Evolutionary conservation across 2,888 invertebrate genomes (phyloP).

Genomic region (Agrotis exclamationis): DNA sequence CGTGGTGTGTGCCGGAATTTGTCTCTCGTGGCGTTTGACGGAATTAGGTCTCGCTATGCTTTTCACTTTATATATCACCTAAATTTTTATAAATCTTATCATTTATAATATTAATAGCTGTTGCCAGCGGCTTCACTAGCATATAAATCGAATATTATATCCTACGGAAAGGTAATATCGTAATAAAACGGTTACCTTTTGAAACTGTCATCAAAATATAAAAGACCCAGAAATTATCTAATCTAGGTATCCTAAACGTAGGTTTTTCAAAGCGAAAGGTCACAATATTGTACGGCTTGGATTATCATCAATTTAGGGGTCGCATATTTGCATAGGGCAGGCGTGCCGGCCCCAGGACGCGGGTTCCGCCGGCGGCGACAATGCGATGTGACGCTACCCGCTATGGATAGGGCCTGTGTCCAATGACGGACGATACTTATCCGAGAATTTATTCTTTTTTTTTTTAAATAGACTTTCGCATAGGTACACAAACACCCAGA

Average conservation of each 20-base stretch:
- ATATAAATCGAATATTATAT: too few relatives aligned
- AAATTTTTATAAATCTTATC: too few relatives aligned
- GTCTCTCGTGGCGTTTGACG: too few relatives aligned
- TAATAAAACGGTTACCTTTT: background rate
- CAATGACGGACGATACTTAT: conserved; percentile 61
- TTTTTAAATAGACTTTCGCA: too few relatives aligned
- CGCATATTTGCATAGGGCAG: conserved; percentile 88
- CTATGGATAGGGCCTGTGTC: conserved; percentile 71
- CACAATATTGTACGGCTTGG: conserved; percentile 68
- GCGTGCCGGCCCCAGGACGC: conserved; percentile 78
- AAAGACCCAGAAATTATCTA: background rate
- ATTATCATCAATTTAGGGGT: conserved; percentile 81
- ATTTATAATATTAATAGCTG: too few relatives aligned
- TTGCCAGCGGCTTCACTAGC: too few relatives aligned
- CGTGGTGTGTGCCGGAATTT: too few relatives aligned
- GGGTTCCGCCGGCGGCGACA: conserved; percentile 73
- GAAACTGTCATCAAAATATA: background rate
- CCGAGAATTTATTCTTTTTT: background rate
- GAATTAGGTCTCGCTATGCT: too few relatives aligned
- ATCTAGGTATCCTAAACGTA: conserved; percentile 22
- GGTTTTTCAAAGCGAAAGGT: conserved; percentile 58
- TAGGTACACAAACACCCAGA: too few relatives aligned
- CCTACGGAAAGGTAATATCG: too few relatives aligned
- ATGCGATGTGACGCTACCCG: conserved; percentile 77
- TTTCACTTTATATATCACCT: too few relatives aligned